Percentiles rank a stretch among this genome's conserved stretches.
These are phyloP conservation scores for Aphodius sticticus DNA, from an alignment of 2,888 invertebrate species.

Conservation along the genomic window DNA sequence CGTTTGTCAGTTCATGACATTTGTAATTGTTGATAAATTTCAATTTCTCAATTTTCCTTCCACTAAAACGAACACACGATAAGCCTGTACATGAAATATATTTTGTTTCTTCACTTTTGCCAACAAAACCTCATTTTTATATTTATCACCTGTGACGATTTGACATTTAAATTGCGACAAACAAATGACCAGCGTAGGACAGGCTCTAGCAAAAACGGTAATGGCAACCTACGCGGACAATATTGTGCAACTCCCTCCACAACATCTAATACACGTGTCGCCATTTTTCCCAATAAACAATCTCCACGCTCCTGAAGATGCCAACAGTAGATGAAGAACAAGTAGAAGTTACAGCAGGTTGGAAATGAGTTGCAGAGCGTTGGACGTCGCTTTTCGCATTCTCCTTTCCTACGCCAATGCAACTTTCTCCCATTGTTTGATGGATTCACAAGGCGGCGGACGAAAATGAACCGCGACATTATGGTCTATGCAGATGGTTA, in stretches of 20 bases:
- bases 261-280: not conserved
- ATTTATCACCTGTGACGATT: not conserved
- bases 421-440: conserved; percentile 4
- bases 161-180: not conserved
- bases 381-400: not conserved
- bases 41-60: no score
- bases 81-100: no score
- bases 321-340: not conserved
- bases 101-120: no score
- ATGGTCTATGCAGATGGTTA: not conserved
- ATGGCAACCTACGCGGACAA: not conserved
- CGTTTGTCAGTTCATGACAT: no score
- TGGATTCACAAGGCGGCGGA: not conserved
- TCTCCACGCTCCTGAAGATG: not conserved
- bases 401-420: not conserved
- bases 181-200: not conserved
- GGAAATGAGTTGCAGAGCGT: not conserved
- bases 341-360: not conserved
- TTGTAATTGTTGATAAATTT: no score
- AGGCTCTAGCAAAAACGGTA: not conserved
- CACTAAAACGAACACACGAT: no score
- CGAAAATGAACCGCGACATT: not conserved
- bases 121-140: not conserved
- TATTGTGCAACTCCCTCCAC: not conserved
- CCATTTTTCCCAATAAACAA: not conserved